Evolutionary conservation across 2,797 vertebrate genomes (phyloP).

Genomic region (Pelodytes ibericus): DNA sequence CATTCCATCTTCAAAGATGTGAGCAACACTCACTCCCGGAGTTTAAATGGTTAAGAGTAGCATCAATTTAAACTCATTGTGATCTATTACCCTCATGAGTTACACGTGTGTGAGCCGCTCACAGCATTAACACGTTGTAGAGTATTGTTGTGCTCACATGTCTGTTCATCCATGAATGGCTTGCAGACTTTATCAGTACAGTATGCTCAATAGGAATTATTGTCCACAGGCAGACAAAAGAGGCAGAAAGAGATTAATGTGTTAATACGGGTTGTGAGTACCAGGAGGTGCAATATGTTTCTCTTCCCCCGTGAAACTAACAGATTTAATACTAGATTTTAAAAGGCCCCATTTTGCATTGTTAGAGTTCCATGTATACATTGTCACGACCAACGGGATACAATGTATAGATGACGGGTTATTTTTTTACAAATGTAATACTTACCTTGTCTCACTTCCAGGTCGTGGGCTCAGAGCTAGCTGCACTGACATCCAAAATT

Average conservation of each 20-base stretch:
- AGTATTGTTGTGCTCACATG: background rate
- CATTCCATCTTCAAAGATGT: too few species aligned
- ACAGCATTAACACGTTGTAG: background rate
- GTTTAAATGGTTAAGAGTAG: background rate
- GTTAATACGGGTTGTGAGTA: background rate
- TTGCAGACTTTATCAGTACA: background rate
- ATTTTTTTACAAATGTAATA: too few species aligned
- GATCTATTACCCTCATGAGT: background rate
- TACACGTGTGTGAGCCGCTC: background rate
- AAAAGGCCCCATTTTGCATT: too few species aligned
- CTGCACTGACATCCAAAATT: too few species aligned
- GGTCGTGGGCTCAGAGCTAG: too few species aligned
- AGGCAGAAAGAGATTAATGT: background rate
- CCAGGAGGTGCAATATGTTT: background rate
- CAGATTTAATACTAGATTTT: too few species aligned
- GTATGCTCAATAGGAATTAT: constrained; percentile 58
- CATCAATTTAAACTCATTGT: background rate
- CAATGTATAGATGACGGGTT: too few species aligned
- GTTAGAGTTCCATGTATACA: too few species aligned
- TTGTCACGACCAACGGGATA: too few species aligned
- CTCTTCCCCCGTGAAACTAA: background rate
- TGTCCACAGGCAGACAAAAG: constrained; percentile 46
- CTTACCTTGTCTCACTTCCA: too few species aligned
- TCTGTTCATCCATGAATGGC: background rate
- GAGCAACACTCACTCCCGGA: background rate